Evolutionary conservation across 2,888 invertebrate genomes (phyloP).

Genomic region (Frankliniella intonsa): DNA sequence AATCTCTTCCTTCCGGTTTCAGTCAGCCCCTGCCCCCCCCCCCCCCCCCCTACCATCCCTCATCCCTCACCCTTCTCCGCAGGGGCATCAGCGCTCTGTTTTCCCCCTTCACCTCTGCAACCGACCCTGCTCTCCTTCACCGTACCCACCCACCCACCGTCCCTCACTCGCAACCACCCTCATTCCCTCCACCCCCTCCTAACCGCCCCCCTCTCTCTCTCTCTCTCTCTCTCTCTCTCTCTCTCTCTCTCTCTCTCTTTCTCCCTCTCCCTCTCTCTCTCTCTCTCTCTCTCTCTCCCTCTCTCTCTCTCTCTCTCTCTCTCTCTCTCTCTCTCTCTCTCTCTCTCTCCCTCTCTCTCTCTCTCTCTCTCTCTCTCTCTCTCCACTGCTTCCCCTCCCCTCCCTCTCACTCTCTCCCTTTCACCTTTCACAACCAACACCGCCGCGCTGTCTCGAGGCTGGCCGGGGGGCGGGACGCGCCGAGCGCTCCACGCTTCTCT

Average conservation of each 20-base stretch:
- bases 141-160: too few species aligned
- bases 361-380: neutral
- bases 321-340: neutral
- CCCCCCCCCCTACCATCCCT: neutral
- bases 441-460: neutral
- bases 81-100: too few species aligned
- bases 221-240: neutral
- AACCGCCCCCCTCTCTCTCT: neutral
- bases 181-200: neutral
- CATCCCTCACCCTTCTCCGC: neutral
- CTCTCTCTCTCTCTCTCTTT: neutral
- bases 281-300: neutral
- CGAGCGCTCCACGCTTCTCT: neutral
- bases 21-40: neutral
- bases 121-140: too few species aligned
- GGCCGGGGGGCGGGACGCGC: neutral
- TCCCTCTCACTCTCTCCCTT: neutral
- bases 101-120: too few species aligned
- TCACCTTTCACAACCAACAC: neutral
- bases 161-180: neutral
- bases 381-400: neutral
- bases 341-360: neutral
- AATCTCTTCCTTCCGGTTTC: constrained; percentile 17
- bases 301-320: neutral
- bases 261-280: neutral